A percentile compares a stretch with the other conserved stretches of the same genome.
These are phyloP conservation scores for Lepetodrilus schrolli DNA, from an alignment of 2,888 invertebrate species.

Conservation along the genomic window DNA sequence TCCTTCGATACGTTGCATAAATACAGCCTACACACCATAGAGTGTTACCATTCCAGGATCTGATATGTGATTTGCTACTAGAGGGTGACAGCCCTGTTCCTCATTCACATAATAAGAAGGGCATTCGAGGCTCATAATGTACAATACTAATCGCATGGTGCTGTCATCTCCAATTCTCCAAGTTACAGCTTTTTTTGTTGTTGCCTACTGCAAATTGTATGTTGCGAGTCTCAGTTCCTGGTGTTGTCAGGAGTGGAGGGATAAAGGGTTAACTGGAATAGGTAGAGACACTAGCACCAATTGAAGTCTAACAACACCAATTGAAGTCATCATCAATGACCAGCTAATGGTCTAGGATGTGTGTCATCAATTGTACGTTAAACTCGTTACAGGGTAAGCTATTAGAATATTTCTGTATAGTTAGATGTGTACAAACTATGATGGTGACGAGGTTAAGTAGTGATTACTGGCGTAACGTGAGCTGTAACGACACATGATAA, in stretches of 20 bases:
- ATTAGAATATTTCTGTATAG: too few relatives aligned
- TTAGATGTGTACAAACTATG: too few relatives aligned
- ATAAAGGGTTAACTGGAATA: neutral
- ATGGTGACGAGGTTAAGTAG: too few relatives aligned
- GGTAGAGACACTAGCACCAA: neutral
- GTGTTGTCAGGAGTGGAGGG: neutral
- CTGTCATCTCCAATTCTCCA: neutral
- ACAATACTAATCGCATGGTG: neutral
- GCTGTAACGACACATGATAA: neutral
- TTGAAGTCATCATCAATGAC: too few relatives aligned
- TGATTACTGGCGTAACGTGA: too few relatives aligned
- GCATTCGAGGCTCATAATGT: neutral
- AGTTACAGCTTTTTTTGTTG: neutral
- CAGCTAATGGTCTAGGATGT: too few relatives aligned
- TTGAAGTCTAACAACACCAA: too few relatives aligned
- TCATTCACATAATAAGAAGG: constrained; percentile 23
- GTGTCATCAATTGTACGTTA: too few relatives aligned
- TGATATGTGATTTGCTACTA: constrained; percentile 22
- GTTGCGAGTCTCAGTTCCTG: neutral
- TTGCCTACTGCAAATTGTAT: neutral
- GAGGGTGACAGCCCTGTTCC: constrained; percentile 18
- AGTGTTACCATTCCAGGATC: constrained; percentile 11
- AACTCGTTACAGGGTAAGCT: too few relatives aligned
- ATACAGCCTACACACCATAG: neutral
- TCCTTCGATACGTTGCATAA: neutral